Evolutionary conservation across 2,888 invertebrate genomes (phyloP), one percentile per base, ranked within the genome.

Genomic region (Drosophila parthenogenetica): DNA sequence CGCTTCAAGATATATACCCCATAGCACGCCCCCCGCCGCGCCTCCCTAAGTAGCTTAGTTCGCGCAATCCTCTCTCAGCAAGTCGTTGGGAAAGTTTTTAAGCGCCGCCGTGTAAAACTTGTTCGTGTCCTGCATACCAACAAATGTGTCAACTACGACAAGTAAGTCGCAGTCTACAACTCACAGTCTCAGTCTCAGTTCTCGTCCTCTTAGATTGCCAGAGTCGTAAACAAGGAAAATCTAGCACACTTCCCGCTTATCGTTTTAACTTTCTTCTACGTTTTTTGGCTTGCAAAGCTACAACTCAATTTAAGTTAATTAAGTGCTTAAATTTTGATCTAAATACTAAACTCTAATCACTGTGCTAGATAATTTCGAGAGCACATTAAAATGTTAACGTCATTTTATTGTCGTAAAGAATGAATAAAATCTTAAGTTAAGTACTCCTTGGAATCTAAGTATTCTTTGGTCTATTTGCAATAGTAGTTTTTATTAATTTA

Each of bases 61-160:
- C 55, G 53, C 72, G 54, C 69, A 82, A 84, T 82, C 82, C 82
- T 70, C 79, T 73, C 65, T 19, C 8, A 8, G 55, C 54, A 76
- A 72, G 79, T 72, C 77, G 64, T 69, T 77, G 43, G 46, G 16
- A 69, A 84, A 84, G 68, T 73, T 87, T 83, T 82, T 87, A 84
- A 84, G 83, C 87, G 77, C 64, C 73, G 60, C 71, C 71, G 77
- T 82, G 86, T 62, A 77, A 83, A 87, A 85, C 81, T 83, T 87
- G 77, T 76, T 85, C 83, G 87, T 84, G 87, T 85, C 83, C 79
- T 73, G 83, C 82, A 87, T 84, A 71, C 77, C 73, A 82, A 87
- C 73, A 67, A 87, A 78, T 75, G 82, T 84, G 82, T 87, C 84
- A 75, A 74, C 74, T 74, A 61, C 42, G 69, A 66, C 50, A 49